Evolutionary conservation across 2,797 vertebrate species (phyloP).

Genomic region (Paramormyrops hopkinsi): DNA sequence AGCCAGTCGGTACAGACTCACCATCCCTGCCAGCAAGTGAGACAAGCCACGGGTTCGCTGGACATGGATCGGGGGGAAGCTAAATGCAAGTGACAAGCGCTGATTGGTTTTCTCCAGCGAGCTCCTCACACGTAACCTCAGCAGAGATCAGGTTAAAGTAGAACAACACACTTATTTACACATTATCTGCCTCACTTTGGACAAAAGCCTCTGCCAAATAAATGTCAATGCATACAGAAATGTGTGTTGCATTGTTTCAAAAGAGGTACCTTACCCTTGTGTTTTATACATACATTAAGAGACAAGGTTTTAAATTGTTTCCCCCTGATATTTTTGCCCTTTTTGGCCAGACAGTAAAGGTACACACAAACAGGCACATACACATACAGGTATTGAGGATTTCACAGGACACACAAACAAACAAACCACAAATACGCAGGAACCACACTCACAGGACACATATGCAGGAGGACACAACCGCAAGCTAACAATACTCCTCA

Average conservation of each 20-base stretch:
- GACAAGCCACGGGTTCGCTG: not conserved
- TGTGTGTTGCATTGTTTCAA: not conserved
- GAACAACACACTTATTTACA: conserved; percentile 23
- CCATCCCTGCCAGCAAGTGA: not conserved
- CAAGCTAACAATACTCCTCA: not conserved
- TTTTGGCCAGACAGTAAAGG: not conserved
- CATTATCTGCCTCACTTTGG: conserved; percentile 7
- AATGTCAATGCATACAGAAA: not conserved
- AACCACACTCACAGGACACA: not conserved
- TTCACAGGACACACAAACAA: not conserved
- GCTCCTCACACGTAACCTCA: not conserved
- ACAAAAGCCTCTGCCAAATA: conserved; percentile 15
- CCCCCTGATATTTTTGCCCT: not conserved
- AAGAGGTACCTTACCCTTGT: not conserved
- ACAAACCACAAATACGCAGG: not conserved
- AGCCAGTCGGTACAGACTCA: not conserved
- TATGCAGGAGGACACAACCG: not conserved
- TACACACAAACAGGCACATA: not conserved
- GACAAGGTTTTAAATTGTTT: not conserved
- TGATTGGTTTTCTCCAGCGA: not conserved
- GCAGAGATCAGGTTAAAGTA: not conserved
- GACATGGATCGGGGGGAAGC: not conserved
- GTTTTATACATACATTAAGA: not conserved
- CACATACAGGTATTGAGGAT: not conserved
- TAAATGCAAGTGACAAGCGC: not conserved